phyloP scores from a whole-genome alignment of 2,888 invertebrate species.

The Loripinus fragilis region DNA sequence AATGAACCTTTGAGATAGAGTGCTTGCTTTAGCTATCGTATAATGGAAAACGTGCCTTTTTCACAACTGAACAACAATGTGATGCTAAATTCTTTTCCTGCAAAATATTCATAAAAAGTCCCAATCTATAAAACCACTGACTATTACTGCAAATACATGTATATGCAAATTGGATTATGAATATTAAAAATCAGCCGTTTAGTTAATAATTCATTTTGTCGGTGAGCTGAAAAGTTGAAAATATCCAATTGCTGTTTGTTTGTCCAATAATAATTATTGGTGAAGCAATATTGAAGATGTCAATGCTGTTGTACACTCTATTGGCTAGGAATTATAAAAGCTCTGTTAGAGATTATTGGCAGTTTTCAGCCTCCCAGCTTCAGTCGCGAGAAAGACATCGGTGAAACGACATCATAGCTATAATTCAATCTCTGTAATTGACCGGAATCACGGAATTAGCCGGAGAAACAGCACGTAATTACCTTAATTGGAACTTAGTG shows the following conservation, averaged over 20 bases:
- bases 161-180: no score
- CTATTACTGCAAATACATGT: no score
- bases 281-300: conserved; percentile 8
- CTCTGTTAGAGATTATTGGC: neutral
- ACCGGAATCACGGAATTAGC: neutral
- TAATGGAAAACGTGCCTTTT: no score
- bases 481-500: conserved; percentile 17
- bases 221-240: no score
- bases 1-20: no score
- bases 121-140: no score
- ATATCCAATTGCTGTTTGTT: conserved; percentile 5
- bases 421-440: neutral
- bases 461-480: neutral
- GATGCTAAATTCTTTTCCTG: no score
- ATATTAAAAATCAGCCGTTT: neutral
- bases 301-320: neutral
- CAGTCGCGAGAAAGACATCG: conserved; percentile 35
- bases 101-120: no score
- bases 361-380: neutral
- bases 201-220: no score
- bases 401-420: conserved; percentile 16
- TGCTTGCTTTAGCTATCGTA: no score
- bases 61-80: no score
- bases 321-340: neutral
- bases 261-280: conserved; percentile 17